Evolutionary conservation across 2,797 vertebrate species (phyloP), one percentile per base, ranked within the genome.

Genomic region (Urophycis tenuis): DNA sequence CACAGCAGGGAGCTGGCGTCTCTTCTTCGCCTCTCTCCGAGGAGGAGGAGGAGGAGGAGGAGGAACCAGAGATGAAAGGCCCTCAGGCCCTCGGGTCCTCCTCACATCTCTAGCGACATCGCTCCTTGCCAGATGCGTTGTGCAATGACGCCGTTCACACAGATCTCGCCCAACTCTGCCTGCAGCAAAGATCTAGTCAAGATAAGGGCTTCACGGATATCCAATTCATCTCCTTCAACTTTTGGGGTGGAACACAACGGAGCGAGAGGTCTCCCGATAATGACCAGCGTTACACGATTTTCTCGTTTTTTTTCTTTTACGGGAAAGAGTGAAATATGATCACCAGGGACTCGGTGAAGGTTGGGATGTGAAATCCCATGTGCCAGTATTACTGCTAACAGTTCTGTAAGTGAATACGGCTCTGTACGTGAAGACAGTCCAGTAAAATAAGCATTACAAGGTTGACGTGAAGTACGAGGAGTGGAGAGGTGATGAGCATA

Each of bases 141-240:
- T 75, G 88, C 84, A 91, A 91, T 33, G 80, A 82, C 81, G 81
- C 80, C 78, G 84, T 89, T 81, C 72, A 85, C 78, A 81, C 77
- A 79, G 80, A 72, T 36, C 82, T 75, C 81, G 87, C 83, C 82
- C 79, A 84, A 87, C 83, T 86, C 75, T 77, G 91, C 92, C 88
- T 82, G 10, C 67, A 90, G 91, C 84, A 75, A 11, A 77, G 80
- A 89, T 88, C 70, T 14, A 5, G 74, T 80, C 35, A 76, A 86
- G 86, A 89, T 88, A 89, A 89, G 75, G 79, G 80, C 71, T 78
- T 87, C 74, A 80, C 73, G 75, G 76, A 81, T 83, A 80, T 25
- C 73, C 74, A 75, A 83, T 78, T 77, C 36, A 78, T 83, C 76
- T 74, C 45, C 79, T 78, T 78, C 41, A 80, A 6, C 77, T 76